Conservation (phyloP, 2,888 invertebrate genomes). For the Lasioglossum calceatum region DNA sequence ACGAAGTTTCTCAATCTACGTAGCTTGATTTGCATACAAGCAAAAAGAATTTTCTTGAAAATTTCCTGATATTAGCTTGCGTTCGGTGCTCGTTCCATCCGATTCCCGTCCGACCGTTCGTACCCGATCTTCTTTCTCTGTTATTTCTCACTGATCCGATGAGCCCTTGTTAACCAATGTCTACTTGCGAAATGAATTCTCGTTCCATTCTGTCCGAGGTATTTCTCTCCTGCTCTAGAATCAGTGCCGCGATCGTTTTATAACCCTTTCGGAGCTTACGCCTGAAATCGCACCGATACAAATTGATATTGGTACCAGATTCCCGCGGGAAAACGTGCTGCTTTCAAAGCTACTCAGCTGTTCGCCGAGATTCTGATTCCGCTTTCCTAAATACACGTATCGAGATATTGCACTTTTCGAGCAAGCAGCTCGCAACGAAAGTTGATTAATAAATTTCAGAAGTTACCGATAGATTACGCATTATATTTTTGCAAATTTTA, state of each 20-base stretch:
- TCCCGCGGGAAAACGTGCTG: conserved; percentile 1
- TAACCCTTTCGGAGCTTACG: conserved; percentile 25
- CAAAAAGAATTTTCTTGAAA: not conserved
- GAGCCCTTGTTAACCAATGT: not conserved
- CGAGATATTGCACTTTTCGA: not conserved
- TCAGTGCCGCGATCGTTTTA: conserved; percentile 38
- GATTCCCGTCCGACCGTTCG: not conserved
- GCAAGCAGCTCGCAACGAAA: not conserved
- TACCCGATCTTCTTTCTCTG: not conserved
- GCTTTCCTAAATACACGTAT: not conserved
- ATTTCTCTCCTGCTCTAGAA: conserved; percentile 22
- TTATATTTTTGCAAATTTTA: too few species aligned
- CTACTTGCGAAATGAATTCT: conserved; percentile 13
- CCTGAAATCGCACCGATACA: conserved; percentile 39
- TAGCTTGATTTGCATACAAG: not conserved
- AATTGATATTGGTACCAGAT: conserved; percentile 40
- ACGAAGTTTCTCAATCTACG: not conserved
- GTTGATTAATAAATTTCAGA: not conserved
- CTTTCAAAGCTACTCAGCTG: not conserved
- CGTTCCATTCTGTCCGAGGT: conserved; percentile 7
- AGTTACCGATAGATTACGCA: too few species aligned
- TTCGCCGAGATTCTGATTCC: not conserved
- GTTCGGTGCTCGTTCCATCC: too few species aligned
- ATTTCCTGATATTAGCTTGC: not conserved
- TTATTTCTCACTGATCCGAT: not conserved